These are phyloP conservation scores for Petrolisthes cinctipes DNA, from an alignment of 2,888 invertebrate species.

Conservation along the genomic window DNA sequence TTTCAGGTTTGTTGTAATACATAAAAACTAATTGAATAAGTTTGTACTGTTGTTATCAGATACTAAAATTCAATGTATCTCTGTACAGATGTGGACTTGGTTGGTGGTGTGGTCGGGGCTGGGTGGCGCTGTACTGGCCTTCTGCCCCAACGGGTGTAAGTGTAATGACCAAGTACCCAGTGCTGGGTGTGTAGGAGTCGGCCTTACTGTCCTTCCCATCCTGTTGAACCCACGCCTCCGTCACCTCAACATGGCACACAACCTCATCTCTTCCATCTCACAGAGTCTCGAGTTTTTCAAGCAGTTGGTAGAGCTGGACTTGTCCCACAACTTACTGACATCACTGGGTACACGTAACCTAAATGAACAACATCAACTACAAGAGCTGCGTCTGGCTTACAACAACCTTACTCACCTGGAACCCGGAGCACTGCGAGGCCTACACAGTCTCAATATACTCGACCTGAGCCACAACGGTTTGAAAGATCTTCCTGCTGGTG, in stretches of 20 bases:
- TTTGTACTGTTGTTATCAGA: neutral
- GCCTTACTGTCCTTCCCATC: conserved; percentile 59
- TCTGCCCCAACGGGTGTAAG: conserved; percentile 59
- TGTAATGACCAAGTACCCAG: conserved; percentile 56
- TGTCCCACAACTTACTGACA: conserved; percentile 55
- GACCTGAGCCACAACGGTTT: conserved; percentile 57
- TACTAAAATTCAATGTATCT: neutral
- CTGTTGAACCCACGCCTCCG: conserved; percentile 56
- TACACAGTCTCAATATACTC: conserved; percentile 42
- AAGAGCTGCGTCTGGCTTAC: conserved; percentile 52
- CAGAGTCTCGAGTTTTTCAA: conserved; percentile 51
- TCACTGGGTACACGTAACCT: conserved; percentile 51
- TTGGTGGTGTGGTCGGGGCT: conserved; percentile 40
- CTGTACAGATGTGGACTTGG: conserved; percentile 44
- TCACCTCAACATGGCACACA: conserved; percentile 60
- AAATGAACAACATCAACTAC: conserved; percentile 39
- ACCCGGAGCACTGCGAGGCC: conserved; percentile 48
- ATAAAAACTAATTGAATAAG: too few relatives aligned
- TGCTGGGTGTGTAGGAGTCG: conserved; percentile 58
- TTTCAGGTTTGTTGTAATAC: too few relatives aligned
- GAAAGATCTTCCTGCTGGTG: conserved; percentile 36
- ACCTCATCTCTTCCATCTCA: conserved; percentile 44
- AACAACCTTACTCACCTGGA: conserved; percentile 53
- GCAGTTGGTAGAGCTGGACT: conserved; percentile 55
- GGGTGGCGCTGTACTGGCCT: conserved; percentile 37